phyloP scores from a whole-genome alignment of 2,113 vertebrate species.

The Phodopus roborovskii region DNA sequence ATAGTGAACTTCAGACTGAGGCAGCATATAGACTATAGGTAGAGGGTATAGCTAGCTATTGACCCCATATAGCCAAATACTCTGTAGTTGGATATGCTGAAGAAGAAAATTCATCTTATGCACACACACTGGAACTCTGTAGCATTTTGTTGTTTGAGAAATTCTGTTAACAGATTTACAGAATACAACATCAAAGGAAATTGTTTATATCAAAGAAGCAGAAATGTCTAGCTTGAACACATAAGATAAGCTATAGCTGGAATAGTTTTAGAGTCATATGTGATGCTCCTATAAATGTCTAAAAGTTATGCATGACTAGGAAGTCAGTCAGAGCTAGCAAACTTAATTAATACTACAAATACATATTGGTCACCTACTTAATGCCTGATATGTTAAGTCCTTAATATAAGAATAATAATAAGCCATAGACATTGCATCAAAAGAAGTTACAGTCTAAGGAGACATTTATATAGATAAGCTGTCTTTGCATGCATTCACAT shows the following conservation, averaged over 20 bases:
- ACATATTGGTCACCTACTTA: background rate
- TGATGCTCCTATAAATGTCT: background rate
- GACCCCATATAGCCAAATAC: background rate
- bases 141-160: background rate
- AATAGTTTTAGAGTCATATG: background rate
- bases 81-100: background rate
- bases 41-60: background rate
- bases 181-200: background rate
- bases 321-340: background rate
- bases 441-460: background rate
- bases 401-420: background rate
- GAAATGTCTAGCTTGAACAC: background rate
- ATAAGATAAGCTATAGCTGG: background rate
- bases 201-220: background rate
- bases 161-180: background rate
- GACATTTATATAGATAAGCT: background rate
- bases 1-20: background rate
- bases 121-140: background rate
- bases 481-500: background rate
- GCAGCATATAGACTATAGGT: background rate
- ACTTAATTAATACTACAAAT: background rate
- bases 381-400: background rate
- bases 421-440: background rate
- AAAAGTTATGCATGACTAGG: background rate
- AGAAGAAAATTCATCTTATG: background rate